Conservation (phyloP, 92 coral and sea anemone species). For the Epizoanthus stellaris region DNA sequence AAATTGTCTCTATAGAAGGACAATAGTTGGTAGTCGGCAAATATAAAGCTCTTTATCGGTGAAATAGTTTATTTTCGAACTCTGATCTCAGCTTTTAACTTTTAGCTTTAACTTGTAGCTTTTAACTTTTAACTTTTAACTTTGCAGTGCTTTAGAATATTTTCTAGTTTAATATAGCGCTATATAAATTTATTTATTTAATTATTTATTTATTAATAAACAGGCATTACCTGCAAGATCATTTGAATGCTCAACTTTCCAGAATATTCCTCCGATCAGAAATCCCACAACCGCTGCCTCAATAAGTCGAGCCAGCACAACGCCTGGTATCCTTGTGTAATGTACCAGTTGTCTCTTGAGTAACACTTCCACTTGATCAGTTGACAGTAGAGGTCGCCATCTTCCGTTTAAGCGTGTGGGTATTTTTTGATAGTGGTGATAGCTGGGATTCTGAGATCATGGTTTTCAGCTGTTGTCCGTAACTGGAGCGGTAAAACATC, state of each 20-base stretch:
- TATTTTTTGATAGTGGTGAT: constrained; percentile 18
- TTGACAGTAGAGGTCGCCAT: constrained; percentile 27
- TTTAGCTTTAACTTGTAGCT: no score
- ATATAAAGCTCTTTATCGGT: no score
- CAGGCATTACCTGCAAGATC: constrained; percentile 17
- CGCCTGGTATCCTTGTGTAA: constrained; percentile 32
- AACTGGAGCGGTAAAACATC: constrained; percentile 1
- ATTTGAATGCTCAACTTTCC: constrained; percentile 18
- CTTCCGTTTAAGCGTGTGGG: constrained; percentile 13
- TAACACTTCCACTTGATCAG: constrained; percentile 20
- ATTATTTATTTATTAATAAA: neutral
- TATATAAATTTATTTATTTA: neutral
- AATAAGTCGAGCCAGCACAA: constrained; percentile 3
- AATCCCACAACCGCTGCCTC: constrained; percentile 37
- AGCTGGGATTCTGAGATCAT: neutral
- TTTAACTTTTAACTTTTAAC: no score
- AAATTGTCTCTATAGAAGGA: no score
- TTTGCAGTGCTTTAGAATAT: no score
- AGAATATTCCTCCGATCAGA: constrained; percentile 38
- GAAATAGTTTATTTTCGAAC: no score
- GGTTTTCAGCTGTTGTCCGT: neutral
- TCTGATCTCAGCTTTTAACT: no score
- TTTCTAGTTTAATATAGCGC: no score
- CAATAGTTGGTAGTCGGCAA: no score
- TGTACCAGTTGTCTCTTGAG: constrained; percentile 22